Base-by-base conservation (phyloP, 1,140 invertebrate genomes). In the Cheumatopsyche charites region DNA sequence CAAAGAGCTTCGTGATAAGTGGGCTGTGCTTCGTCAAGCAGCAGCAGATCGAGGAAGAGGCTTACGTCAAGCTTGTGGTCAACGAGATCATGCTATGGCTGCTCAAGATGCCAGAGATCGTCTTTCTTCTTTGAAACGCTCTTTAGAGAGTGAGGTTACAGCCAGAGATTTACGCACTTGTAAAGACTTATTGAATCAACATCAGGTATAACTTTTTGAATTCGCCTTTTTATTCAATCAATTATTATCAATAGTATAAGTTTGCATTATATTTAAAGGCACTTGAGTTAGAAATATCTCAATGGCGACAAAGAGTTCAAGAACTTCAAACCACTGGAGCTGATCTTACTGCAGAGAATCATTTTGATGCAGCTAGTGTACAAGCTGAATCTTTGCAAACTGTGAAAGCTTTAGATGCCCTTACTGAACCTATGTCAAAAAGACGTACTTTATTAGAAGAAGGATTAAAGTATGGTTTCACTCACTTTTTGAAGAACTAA, bases 331-430 rank as follows among this genome's bases (percentile, higher is more conserved):
- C 87, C n/a, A 86, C 90, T 71, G 96, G 95, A 12, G 88, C 93
- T 73, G 91, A 96, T 79, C 92, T 98, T 90, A 93, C 91, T 1
- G 90, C 94, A 41, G 92, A 94, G 73, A 95, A 94, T 17, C 96
- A 98, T 83, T 98, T 98, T 82, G 95, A 98, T 85, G 91, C 92
- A 1, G 88, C 88, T 11, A 92, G 92, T 75, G 97, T 98, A 73
- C 84, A 92, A 73, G 88, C 91, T 62, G 89, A 91, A 73, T 93
- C 93, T 75, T 86, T 91, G 76, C 88, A 88, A 19, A 89, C 95
- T 75, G 89, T 92, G 79, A 86, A 88, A 41, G 81, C 86, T 0
- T 83, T 92, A 71, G 83, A 85, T 75, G 86, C 86, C 49, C 81
- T 94, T 7, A 84, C 88, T 26, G 87, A 87, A 71, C 90, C 90